Evolutionary conservation across 2,113 vertebrate species (phyloP).

Genomic region (Lamprologus speciosus): DNA sequence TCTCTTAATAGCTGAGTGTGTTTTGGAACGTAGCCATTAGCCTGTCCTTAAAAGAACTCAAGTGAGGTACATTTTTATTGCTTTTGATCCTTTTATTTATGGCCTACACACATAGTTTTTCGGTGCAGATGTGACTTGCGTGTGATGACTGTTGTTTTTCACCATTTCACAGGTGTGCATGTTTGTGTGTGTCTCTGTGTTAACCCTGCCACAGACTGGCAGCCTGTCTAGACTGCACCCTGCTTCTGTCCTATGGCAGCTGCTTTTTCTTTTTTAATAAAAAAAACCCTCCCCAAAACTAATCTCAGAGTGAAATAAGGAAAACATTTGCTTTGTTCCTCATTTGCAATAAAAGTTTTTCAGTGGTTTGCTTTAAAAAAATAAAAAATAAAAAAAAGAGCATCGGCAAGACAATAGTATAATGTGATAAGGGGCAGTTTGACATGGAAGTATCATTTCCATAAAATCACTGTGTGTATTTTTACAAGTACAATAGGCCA

Average conservation of each 20-base stretch:
- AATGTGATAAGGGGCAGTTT: background rate
- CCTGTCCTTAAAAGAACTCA: background rate
- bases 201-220: background rate
- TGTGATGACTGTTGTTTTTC: background rate
- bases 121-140: background rate
- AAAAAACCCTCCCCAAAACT: accelerated
- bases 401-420: background rate
- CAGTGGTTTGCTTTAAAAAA: background rate
- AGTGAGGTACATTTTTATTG: background rate
- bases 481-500: background rate
- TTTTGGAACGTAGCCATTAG: background rate
- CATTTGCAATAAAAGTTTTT: background rate
- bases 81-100: background rate
- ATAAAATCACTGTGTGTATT: background rate
- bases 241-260: background rate
- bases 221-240: background rate
- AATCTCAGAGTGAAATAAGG: background rate
- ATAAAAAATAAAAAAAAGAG: accelerated
- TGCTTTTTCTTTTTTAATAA: background rate
- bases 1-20: background rate
- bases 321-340: background rate
- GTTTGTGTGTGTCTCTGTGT: background rate
- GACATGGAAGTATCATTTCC: background rate
- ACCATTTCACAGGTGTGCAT: background rate
- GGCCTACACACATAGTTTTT: background rate